A percentile compares a stretch with the other conserved stretches of the same genome.
These are phyloP conservation scores for Diabrotica balteata DNA, from an alignment of 2,888 invertebrate genomes.

Conservation along the genomic window DNA sequence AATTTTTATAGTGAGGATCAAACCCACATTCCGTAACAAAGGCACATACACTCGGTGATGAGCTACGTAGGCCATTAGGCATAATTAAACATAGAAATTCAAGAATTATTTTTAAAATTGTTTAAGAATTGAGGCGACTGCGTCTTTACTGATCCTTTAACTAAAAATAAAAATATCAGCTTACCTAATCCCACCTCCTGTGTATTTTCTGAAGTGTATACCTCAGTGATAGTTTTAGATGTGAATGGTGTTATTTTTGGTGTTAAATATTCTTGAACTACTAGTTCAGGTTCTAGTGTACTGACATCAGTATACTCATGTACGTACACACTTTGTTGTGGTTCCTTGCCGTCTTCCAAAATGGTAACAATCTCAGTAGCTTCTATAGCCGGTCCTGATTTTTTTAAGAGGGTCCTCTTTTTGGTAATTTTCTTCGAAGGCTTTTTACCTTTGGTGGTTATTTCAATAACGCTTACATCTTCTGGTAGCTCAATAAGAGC, in stretches of 20 bases:
- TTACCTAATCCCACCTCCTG: conserved; percentile 50
- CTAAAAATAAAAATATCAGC: conserved; percentile 34
- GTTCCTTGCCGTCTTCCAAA: conserved; percentile 49
- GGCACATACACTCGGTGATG: no score
- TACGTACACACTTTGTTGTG: conserved; percentile 47
- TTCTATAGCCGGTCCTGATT: conserved; percentile 51
- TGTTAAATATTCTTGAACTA: conserved; percentile 35
- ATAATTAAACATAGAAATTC: no score
- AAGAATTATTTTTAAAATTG: no score
- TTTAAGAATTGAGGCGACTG: no score
- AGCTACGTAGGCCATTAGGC: no score
- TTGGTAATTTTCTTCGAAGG: conserved; percentile 58
- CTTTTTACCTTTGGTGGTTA: conserved; percentile 55
- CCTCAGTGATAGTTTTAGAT: conserved; percentile 51
- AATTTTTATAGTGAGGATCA: no score
- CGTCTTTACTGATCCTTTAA: not conserved
- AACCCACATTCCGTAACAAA: no score
- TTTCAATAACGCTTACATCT: conserved; percentile 58
- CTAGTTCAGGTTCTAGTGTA: conserved; percentile 21
- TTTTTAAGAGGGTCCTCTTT: conserved; percentile 50
- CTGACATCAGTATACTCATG: conserved; percentile 42
- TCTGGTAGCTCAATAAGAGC: conserved; percentile 53
- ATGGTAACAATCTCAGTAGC: conserved; percentile 53
- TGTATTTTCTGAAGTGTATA: conserved; percentile 51
- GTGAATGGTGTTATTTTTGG: conserved; percentile 47